phyloP scores from a whole-genome alignment of 2,113 vertebrate genomes.

The Progne subis region DNA sequence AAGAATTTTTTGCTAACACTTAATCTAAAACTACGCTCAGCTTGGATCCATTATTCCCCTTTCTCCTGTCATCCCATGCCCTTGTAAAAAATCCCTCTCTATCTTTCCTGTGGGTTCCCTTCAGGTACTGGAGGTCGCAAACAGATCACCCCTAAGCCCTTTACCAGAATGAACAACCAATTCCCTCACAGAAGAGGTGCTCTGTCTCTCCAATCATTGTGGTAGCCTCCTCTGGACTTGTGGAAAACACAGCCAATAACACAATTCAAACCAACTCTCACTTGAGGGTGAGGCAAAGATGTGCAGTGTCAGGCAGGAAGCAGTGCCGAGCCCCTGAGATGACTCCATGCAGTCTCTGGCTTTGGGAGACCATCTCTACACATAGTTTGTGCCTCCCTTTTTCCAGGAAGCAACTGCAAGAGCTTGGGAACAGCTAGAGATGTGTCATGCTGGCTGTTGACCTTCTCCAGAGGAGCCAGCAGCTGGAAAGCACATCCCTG shows the following conservation, averaged over 20 bases:
- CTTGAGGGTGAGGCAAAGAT: neutral
- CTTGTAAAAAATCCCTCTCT: neutral
- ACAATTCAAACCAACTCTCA: accelerated
- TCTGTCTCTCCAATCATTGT: neutral
- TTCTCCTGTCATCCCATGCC: neutral
- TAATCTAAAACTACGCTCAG: neutral
- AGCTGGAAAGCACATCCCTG: accelerated
- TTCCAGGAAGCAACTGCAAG: neutral
- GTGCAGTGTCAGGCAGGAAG: accelerated
- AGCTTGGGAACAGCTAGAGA: neutral
- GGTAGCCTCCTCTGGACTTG: neutral
- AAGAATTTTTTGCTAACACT: neutral
- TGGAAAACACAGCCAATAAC: accelerated
- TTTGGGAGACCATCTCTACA: neutral
- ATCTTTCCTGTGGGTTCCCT: neutral
- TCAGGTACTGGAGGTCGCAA: neutral
- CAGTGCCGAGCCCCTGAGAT: accelerated
- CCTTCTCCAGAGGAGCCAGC: neutral
- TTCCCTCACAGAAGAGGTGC: neutral
- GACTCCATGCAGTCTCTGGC: neutral
- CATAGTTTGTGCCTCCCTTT: neutral
- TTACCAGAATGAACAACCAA: neutral
- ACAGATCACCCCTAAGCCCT: neutral
- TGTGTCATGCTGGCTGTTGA: accelerated
- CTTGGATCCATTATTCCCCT: neutral